Evolutionary conservation across 2,888 invertebrate genomes (phyloP).

Genomic region (Cataglyphis rosenhaueri): DNA sequence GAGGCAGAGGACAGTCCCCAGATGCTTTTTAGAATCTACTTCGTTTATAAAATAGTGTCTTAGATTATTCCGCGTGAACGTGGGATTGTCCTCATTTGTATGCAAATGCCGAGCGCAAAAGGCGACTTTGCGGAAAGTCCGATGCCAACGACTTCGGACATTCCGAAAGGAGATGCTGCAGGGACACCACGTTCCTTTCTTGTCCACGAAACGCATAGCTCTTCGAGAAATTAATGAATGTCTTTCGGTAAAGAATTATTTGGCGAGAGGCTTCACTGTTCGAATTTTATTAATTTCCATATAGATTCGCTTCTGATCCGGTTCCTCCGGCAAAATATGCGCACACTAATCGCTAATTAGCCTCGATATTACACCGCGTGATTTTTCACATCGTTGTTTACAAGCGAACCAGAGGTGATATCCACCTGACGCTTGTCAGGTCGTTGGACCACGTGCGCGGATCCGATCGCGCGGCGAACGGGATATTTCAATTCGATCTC

Average conservation of each 20-base stretch:
- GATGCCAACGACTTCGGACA: neutral
- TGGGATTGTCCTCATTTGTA: neutral
- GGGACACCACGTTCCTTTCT: neutral
- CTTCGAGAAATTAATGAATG: conserved; percentile 1
- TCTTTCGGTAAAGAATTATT: neutral
- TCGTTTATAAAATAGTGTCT: neutral
- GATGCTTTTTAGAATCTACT: neutral
- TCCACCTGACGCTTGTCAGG: neutral
- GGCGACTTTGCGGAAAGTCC: neutral
- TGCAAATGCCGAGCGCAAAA: neutral
- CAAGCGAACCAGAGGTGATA: conserved; percentile 29
- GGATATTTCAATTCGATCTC: conserved; percentile 76
- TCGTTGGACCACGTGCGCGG: conserved; percentile 54
- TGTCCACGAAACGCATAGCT: neutral
- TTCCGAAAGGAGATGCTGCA: neutral
- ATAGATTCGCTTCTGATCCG: neutral
- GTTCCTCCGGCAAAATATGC: conserved; percentile 23
- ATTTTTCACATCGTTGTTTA: conserved; percentile 63
- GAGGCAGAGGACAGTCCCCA: neutral
- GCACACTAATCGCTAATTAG: conserved; percentile 47
- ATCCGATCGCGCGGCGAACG: conserved; percentile 61
- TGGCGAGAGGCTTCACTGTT: neutral
- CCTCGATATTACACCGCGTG: conserved; percentile 11
- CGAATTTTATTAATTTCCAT: conserved; percentile 25
- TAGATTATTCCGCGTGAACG: neutral